Evolutionary conservation across 2,113 vertebrate genomes (phyloP), one percentile per base, ranked within the genome.

Genomic region (Triplophysa siluroides): DNA sequence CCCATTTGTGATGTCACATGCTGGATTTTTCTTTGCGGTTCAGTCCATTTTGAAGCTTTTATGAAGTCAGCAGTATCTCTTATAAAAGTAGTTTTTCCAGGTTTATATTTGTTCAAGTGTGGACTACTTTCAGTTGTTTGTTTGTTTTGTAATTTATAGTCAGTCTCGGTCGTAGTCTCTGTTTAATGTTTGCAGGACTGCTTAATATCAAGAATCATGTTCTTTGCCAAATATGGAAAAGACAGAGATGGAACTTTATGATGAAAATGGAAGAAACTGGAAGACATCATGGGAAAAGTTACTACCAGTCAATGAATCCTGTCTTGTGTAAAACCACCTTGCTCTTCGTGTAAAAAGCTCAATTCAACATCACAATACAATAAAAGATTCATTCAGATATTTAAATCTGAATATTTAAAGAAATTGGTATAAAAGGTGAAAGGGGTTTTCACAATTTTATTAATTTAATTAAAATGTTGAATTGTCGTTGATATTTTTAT

Each of bases 251-350:
- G 69, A 72, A 72, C 38, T 72, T 58, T 41, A 21, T 14, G 18
- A 72, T 58, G 69, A 18, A 29, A 72, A 72, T 56, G 33, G 56
- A 12, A 50, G 69, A 18, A 29, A 72, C 58, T 58, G 33, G 56
- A 12, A 50, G 21, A 69, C 54, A 41, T 38, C 18, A 43, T 60
- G n/a, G 56, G n/a, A 61, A 16, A 61, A 21, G 18, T 3, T 56
- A 58, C n/a, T 38, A 72, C 54, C 29, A n/a, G 50, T 56, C 7
- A 29, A 21, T 26, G 50, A 58, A 72, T 6, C 1, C 26, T 33
- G 50, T 72, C 11, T 14, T 56, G 26, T 71, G 14, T 56, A 33
- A 54, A 16, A 33, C 18, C 24, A 2, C 41, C 12, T 8, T 10
- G 21, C n/a, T 47, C 41, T 69, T 14, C 52, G 45, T 38, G 6